Percentiles rank a stretch among this genome's conserved stretches.
phyloP scores from a whole-genome alignment of 2,113 vertebrate species.

The Polypterus senegalus region DNA sequence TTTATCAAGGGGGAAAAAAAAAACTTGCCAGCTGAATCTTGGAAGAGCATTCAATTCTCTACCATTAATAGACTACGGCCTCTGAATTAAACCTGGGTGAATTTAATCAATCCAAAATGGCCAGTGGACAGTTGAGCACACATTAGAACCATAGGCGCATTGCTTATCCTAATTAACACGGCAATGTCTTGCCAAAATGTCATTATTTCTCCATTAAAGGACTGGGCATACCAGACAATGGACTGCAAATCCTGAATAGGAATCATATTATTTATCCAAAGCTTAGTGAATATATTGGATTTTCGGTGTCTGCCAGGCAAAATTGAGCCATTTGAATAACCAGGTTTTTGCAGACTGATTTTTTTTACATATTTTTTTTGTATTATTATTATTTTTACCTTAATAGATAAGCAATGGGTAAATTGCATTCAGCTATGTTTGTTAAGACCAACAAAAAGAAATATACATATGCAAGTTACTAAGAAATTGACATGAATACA shows the following conservation, averaged over 20 bases:
- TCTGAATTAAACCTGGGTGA: constrained; percentile 50
- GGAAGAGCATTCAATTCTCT: constrained; percentile 29
- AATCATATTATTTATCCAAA: constrained; percentile 36
- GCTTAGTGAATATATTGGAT: constrained; percentile 31
- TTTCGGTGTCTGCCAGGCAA: constrained; percentile 14
- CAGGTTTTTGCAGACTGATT: constrained; percentile 23
- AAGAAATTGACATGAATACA: no score
- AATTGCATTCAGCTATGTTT: no score
- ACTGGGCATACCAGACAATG: constrained; percentile 27
- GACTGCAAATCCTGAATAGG: constrained; percentile 43
- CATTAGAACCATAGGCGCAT: constrained; percentile 33
- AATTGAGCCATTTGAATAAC: constrained; percentile 20
- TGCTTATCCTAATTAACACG: constrained; percentile 56
- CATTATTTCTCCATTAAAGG: constrained; percentile 64
- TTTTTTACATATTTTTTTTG: no score
- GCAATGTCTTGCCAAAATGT: constrained; percentile 47
- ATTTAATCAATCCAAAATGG: constrained; percentile 46
- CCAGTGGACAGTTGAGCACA: constrained; percentile 50
- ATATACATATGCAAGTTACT: no score
- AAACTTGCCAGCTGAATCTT: constrained; percentile 39
- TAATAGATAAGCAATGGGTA: no score
- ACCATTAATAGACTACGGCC: constrained; percentile 26
- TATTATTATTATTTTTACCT: no score
- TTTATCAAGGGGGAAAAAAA: constrained; percentile 45
- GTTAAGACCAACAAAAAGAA: no score